Conservation (phyloP, 2,113 vertebrate genomes). For the Rhea pennata region DNA sequence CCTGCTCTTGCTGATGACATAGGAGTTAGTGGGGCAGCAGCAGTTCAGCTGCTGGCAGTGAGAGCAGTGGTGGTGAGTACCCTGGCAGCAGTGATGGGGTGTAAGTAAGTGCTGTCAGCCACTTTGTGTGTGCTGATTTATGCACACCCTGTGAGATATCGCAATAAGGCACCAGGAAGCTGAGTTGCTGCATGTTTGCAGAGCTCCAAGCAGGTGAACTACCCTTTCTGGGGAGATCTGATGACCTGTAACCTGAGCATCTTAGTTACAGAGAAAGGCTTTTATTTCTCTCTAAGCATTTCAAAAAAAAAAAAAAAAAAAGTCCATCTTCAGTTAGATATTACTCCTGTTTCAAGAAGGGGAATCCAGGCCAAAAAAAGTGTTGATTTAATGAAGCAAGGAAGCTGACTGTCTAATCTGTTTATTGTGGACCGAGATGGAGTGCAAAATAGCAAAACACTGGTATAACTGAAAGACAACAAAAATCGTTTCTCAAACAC, state of each 20-base stretch:
- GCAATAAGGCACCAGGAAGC: neutral
- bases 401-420: neutral
- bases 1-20: neutral
- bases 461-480: neutral
- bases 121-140: rapidly evolving
- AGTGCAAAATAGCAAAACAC: neutral
- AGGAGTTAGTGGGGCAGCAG: neutral
- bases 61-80: rapidly evolving
- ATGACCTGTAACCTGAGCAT: neutral
- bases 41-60: neutral
- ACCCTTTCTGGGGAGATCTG: neutral
- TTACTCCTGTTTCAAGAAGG: neutral
- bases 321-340: neutral
- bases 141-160: neutral
- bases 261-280: neutral
- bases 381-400: neutral
- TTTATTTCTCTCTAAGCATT: neutral
- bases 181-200: neutral
- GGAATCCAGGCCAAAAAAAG: neutral
- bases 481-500: neutral
- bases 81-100: neutral
- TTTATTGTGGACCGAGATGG: neutral
- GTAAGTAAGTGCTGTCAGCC: neutral
- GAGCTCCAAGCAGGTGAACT: neutral
- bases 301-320: no score